These are phyloP conservation scores for Cheilosia vernalis DNA, from an alignment of 2,888 invertebrate genomes.

Conservation along the genomic window DNA sequence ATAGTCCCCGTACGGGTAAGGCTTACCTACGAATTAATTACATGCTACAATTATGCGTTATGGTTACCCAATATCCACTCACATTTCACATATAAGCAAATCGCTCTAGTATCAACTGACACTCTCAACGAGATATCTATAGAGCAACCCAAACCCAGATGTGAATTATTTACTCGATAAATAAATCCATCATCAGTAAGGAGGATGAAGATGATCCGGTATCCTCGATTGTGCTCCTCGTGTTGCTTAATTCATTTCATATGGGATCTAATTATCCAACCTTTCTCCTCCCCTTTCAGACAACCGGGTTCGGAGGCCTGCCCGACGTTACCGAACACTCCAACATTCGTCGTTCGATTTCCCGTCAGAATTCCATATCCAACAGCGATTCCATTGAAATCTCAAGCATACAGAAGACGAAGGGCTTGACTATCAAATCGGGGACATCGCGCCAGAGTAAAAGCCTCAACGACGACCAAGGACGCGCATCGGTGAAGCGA, in stretches of 20 bases:
- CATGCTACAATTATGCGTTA: constrained; percentile 38
- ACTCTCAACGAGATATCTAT: constrained; percentile 10
- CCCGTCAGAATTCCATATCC: constrained; percentile 83
- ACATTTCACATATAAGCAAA: constrained; percentile 10
- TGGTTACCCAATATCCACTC: constrained; percentile 39
- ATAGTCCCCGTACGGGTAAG: neutral
- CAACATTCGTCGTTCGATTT: constrained; percentile 82
- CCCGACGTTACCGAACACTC: constrained; percentile 84
- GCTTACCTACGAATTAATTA: constrained; percentile 45
- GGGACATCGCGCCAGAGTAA: constrained; percentile 66
- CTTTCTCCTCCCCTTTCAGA: constrained; percentile 77
- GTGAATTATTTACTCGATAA: constrained; percentile 48
- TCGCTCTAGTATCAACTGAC: neutral
- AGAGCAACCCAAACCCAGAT: constrained; percentile 25
- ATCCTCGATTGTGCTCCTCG: neutral
- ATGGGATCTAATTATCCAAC: constrained; percentile 17
- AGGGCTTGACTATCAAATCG: constrained; percentile 79
- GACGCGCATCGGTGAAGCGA: constrained; percentile 76
- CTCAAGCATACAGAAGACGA: constrained; percentile 82
- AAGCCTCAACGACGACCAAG: constrained; percentile 73
- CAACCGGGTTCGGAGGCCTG: constrained; percentile 83
- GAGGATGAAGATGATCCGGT: neutral
- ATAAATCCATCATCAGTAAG: constrained; percentile 44
- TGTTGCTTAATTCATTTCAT: no score
- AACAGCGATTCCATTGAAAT: constrained; percentile 83